These are phyloP conservation scores for Pollenia amentaria DNA, from an alignment of 2,888 invertebrate genomes.

Conservation along the genomic window DNA sequence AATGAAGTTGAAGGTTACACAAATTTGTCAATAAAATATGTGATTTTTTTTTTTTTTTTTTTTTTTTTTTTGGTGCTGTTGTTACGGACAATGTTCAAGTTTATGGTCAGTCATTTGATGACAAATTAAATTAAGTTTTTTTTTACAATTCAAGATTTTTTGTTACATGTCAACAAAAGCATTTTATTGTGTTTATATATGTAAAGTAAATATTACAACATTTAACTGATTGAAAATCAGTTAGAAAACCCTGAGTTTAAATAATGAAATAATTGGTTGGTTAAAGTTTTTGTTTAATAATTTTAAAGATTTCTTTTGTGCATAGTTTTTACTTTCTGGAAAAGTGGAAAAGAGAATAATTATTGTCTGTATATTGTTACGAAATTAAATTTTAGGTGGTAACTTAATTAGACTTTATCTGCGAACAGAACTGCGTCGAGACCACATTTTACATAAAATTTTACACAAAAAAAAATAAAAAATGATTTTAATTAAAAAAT, in stretches of 20 bases:
- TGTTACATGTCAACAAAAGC: background rate
- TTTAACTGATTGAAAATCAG: conserved; percentile 40
- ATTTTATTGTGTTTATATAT: background rate
- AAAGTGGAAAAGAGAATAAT: no score
- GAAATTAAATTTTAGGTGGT: no score
- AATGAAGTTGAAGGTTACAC: conserved; percentile 69
- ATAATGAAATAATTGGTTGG: background rate
- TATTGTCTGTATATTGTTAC: no score
- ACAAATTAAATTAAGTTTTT: conserved; percentile 47
- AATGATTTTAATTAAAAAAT: no score
- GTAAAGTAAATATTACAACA: conserved; percentile 3
- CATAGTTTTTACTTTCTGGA: no score
- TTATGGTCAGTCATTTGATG: conserved; percentile 70
- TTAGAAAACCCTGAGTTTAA: conserved; percentile 9
- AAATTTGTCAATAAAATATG: conserved; percentile 65
- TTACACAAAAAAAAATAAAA: no score
- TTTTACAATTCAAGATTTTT: conserved; percentile 31
- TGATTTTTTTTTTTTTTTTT: conserved; percentile 4
- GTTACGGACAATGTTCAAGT: conserved; percentile 55
- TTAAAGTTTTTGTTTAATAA: background rate
- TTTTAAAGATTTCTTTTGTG: background rate
- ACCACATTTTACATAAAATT: no score
- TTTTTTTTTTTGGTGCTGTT: background rate
- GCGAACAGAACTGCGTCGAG: no score
- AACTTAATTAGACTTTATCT: no score